Evolutionary conservation across 1,140 invertebrate species (phyloP), one percentile per base, ranked within the genome.

Genomic region (Olivierus martensii): DNA sequence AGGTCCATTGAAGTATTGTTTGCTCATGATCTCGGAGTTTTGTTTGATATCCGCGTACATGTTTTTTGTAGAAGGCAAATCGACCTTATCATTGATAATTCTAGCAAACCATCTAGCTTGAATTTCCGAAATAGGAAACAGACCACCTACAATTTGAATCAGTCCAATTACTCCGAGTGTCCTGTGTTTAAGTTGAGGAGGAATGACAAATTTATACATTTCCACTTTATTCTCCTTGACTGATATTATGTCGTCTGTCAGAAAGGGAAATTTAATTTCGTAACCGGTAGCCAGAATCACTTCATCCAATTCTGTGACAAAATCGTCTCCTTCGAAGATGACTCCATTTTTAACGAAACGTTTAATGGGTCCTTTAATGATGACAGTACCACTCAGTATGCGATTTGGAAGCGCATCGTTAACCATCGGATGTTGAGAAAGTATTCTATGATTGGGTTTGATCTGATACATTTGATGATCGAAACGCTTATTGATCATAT

Each of bases 391-490:
- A 21, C 61, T 68, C 51, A 72, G 64, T 9, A 77, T 66, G 11
- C 73, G 64, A 56, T 74, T 71, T 2, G 74, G 69, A 4, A 77
- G 59, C n/a, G 73, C 71, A 58, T 77, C 75, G 58, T 77, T 77
- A n/a, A 77, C 73, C 43, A 72, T 76, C 1, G 73, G 71, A 61
- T 77, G 75, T 44, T 75, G 73, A 9, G 63, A 59, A 21, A 68
- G 64, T 10, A 71, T 57, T 19, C 64, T 48, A 56, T 76, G 71
- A 18, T 65, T 55, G 14, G 74, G 74, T 51, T 71, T 65, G 28
- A 77, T 53, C 6, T 65, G 61, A 58, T 71, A 77, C 2, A 65
- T 37, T 22, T 67, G 66, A 52, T 77, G 75, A 59, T 75, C 69
- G 60, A 77, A 73, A 17, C 67, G 58, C 9, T 35, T 22, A 45